Percentiles rank a stretch among this genome's conserved stretches.
phyloP scores from a whole-genome alignment of 1,140 invertebrate genomes.

The Apis cerana region DNA sequence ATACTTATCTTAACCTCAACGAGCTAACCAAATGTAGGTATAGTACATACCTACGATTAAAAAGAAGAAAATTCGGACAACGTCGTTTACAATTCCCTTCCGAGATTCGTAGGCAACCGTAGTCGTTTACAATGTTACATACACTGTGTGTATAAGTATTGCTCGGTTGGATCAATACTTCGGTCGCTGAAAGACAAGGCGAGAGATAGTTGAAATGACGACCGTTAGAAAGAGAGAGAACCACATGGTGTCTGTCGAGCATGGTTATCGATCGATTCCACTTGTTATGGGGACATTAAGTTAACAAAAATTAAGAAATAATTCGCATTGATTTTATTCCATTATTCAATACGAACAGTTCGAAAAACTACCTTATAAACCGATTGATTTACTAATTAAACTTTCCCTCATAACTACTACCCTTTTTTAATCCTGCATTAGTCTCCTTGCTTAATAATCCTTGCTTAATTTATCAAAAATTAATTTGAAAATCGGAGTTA shows the following conservation, averaged over 20 bases:
- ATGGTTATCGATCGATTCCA: slow-evolving; percentile 51
- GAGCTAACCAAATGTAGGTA: too few species aligned
- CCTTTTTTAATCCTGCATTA: neutral
- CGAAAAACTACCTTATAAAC: neutral
- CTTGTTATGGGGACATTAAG: slow-evolving; percentile 42
- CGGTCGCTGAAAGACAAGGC: slow-evolving; percentile 24
- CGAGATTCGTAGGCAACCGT: slow-evolving; percentile 13
- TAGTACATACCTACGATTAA: neutral
- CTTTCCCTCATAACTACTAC: neutral
- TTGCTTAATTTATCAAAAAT: neutral
- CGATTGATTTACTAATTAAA: neutral
- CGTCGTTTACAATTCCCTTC: neutral
- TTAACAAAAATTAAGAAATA: slow-evolving; percentile 5
- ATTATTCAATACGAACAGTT: neutral
- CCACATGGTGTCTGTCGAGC: slow-evolving; percentile 51
- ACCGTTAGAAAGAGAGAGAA: neutral
- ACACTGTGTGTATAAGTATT: slow-evolving; percentile 29
- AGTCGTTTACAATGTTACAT: slow-evolving; percentile 14
- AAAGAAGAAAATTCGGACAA: neutral
- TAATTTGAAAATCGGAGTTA: neutral
- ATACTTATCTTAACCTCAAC: neutral
- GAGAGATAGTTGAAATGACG: slow-evolving; percentile 7
- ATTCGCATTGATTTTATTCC: too few species aligned
- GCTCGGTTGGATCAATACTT: slow-evolving; percentile 38
- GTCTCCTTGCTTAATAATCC: neutral